Conservation (phyloP, 2,113 vertebrate genomes). For the Pachycephala philippinensis region DNA sequence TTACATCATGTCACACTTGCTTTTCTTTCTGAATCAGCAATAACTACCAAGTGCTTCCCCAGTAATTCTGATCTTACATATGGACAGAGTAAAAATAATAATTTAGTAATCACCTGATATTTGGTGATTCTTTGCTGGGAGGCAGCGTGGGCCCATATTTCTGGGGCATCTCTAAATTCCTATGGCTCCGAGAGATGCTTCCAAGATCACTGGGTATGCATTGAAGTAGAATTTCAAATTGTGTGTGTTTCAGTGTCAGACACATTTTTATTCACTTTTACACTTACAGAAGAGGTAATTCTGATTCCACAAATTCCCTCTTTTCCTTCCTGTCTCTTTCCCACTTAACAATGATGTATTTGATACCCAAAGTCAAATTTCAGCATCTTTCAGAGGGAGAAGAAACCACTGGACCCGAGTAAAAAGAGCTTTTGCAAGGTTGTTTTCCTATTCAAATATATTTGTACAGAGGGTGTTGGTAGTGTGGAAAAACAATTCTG, state of each 20-base stretch:
- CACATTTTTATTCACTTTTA: not conserved
- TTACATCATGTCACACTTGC: slow-evolving; percentile 29
- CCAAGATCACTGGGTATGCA: not conserved
- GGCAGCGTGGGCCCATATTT: not conserved
- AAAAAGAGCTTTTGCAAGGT: not conserved
- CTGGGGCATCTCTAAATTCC: not conserved
- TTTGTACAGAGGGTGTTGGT: accelerated
- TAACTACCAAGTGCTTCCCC: not conserved
- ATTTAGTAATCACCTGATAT: not conserved
- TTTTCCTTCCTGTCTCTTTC: not conserved
- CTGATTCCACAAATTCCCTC: not conserved
- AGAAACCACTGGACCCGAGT: not conserved
- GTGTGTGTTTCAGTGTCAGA: not conserved
- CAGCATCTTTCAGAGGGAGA: not conserved
- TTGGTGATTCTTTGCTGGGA: not conserved
- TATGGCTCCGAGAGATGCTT: not conserved
- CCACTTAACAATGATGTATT: not conserved
- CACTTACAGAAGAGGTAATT: not conserved
- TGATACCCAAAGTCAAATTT: not conserved
- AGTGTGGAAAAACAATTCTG: not conserved
- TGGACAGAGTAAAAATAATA: not conserved
- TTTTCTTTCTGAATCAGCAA: slow-evolving; percentile 14
- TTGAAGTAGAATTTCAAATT: not conserved
- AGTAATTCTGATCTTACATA: not conserved
- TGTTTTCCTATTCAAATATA: not conserved